Percentiles rank a stretch among this genome's conserved stretches.
Conservation (phyloP, 2,888 invertebrate species). For the Chrysolina oricalcia region DNA sequence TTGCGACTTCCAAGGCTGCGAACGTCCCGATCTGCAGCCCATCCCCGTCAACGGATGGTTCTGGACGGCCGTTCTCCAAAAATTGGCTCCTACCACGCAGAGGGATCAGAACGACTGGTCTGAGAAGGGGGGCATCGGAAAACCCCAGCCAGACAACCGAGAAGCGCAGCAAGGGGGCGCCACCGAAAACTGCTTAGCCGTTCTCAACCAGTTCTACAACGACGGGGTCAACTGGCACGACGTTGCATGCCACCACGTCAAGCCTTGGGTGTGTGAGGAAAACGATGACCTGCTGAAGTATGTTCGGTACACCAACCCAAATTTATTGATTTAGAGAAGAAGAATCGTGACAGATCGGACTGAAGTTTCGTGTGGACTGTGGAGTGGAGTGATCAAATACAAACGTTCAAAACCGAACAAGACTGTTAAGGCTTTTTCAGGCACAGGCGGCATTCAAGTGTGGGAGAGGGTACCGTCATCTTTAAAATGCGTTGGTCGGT, state of each 20-base stretch:
- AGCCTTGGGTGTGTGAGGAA: conserved; percentile 92
- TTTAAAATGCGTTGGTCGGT: too few relatives aligned
- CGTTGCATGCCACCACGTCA: conserved; percentile 92
- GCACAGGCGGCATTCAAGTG: too few relatives aligned
- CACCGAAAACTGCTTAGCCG: conserved; percentile 88
- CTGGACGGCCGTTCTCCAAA: conserved; percentile 91
- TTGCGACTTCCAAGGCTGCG: conserved; percentile 93
- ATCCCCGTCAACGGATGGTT: conserved; percentile 91
- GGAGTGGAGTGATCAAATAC: too few relatives aligned
- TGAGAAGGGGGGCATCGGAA: conserved; percentile 87
- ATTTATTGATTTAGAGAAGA: conserved; percentile 78
- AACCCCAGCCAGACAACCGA: conserved; percentile 90
- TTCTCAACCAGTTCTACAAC: conserved; percentile 92
- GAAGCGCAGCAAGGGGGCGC: conserved; percentile 86
- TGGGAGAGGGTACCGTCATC: too few relatives aligned
- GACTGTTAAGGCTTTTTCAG: too few relatives aligned
- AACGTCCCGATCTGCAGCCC: conserved; percentile 88
- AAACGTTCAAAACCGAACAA: too few relatives aligned
- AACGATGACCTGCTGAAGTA: conserved; percentile 90
- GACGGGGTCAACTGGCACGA: conserved; percentile 94
- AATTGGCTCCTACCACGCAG: conserved; percentile 87
- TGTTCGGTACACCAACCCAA: conserved; percentile 81
- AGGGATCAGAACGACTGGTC: conserved; percentile 92
- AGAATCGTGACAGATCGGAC: conserved; percentile 56
- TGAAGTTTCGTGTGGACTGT: background rate